Percentiles rank a stretch among this genome's conserved stretches.
phyloP scores from a whole-genome alignment of 2,113 vertebrate species.

The Saccopteryx bilineata region DNA sequence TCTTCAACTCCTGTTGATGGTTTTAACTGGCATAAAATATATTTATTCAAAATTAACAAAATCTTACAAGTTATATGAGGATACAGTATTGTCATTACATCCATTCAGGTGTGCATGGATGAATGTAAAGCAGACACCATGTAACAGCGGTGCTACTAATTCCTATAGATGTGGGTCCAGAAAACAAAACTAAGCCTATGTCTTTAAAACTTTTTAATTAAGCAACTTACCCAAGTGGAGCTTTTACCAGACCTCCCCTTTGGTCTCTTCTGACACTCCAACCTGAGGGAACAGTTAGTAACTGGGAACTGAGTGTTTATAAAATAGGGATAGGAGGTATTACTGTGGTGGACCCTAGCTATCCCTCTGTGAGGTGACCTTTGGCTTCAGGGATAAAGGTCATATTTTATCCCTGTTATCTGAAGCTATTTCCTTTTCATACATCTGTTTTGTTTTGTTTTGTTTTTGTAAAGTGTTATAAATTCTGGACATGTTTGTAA shows the following conservation, averaged over 20 bases:
- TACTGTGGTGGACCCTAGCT: neutral
- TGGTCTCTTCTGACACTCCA: constrained; percentile 41
- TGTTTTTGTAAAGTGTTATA: constrained; percentile 80
- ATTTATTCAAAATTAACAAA: constrained; percentile 59
- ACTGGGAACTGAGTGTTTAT: constrained; percentile 27
- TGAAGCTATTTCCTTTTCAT: constrained; percentile 67
- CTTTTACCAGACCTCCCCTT: constrained; percentile 7
- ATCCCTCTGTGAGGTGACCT: constrained; percentile 45
- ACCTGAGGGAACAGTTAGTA: constrained; percentile 5
- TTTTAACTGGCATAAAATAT: constrained; percentile 64
- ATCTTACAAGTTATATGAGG: neutral
- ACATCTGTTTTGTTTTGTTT: constrained; percentile 67
- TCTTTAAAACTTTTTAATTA: constrained; percentile 54
- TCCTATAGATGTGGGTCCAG: constrained; percentile 55
- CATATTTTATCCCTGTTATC: neutral
- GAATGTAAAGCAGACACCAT: constrained; percentile 59
- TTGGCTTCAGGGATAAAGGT: constrained; percentile 29
- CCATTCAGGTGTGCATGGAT: neutral
- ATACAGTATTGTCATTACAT: constrained; percentile 23
- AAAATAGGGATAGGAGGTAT: neutral
- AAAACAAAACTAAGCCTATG: constrained; percentile 41
- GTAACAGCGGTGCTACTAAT: constrained; percentile 51
- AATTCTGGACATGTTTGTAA: constrained; percentile 71
- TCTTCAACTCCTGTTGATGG: constrained; percentile 38
- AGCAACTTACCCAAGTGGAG: constrained; percentile 24